Base-by-base conservation (phyloP, 1,140 invertebrate species). In the Brachionus sp. region DNA sequence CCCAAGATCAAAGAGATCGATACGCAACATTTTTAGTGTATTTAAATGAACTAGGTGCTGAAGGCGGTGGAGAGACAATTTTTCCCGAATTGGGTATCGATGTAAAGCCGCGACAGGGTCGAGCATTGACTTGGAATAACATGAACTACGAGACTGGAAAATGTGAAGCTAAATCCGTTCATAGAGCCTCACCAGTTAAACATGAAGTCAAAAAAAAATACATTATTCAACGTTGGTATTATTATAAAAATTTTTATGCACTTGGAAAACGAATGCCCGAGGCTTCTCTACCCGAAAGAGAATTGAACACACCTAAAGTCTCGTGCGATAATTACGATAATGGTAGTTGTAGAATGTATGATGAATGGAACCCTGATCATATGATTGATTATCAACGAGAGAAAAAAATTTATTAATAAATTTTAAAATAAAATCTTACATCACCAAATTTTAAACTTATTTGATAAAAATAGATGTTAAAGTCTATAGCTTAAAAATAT, bases 171-270 rank as follows among this genome's bases (percentile, higher is more conserved):
- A 68, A 86, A 82, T 87, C 87, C 5, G 68, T 86, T 12, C 88
- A 89, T 77, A 85, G 85, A 29, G 87, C 87, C 19, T 85, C 86
- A 4, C 86, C 84, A 77, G 88, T 89, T n/a, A 84, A 85, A 10
- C 84, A 85, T 33, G n/a, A 44, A 70, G 80, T 80, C 46, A 87
- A 87, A 29, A 85, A 87, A 29, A 89, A 89, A 84, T 88, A 86
- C 77, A 87, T 89, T 23, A 83, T 89, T 5, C 87, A 88, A 83
- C 84, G 88, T 87, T 89, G 88, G 87, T 88, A 88, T 84, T 88
- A 88, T 83, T 87, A 88, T 84, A 85, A 87, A 84, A 88, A 84
- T 84, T 88, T 88, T 84, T 87, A 86, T 82, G 86, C 87, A 3
- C 85, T 88, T 13, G 88, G 88, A 39, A 87, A 87, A 64, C 83